These are phyloP conservation scores for Brachypalpus laphriformis DNA, from an alignment of 2,888 invertebrate genomes.

Conservation along the genomic window DNA sequence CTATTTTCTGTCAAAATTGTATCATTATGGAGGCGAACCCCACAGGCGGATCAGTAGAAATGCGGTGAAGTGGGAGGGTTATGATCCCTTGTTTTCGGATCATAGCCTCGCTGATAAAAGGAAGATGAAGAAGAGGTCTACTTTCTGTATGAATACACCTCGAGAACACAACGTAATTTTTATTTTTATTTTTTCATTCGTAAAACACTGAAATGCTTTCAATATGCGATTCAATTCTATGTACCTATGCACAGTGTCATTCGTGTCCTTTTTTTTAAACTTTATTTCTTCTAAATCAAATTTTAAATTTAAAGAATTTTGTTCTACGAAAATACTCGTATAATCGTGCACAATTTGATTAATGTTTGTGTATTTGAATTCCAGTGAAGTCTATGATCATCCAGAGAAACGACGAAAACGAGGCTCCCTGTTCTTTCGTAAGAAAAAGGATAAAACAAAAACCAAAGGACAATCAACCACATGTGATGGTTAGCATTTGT, in stretches of 20 bases:
- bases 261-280: constrained; percentile 54
- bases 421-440: constrained; percentile 95
- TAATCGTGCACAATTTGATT: background rate
- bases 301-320: background rate
- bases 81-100: no score
- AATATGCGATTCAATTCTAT: constrained; percentile 61
- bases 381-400: constrained; percentile 85
- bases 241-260: constrained; percentile 69
- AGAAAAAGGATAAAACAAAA: constrained; percentile 89
- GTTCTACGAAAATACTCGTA: background rate
- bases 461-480: constrained; percentile 80
- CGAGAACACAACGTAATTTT: background rate
- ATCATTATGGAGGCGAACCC: no score
- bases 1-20: no score
- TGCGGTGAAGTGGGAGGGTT: no score
- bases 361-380: constrained; percentile 36
- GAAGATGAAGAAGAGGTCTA: no score
- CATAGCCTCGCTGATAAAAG: no score
- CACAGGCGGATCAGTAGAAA: no score
- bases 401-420: constrained; percentile 93
- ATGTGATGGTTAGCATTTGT: constrained; percentile 77
- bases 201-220: constrained; percentile 70
- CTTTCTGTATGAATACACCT: constrained; percentile 5
- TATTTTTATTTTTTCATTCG: constrained; percentile 12
- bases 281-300: constrained; percentile 5